Evolutionary conservation across 2,888 invertebrate species (phyloP).

Genomic region (Clostera curtula): DNA sequence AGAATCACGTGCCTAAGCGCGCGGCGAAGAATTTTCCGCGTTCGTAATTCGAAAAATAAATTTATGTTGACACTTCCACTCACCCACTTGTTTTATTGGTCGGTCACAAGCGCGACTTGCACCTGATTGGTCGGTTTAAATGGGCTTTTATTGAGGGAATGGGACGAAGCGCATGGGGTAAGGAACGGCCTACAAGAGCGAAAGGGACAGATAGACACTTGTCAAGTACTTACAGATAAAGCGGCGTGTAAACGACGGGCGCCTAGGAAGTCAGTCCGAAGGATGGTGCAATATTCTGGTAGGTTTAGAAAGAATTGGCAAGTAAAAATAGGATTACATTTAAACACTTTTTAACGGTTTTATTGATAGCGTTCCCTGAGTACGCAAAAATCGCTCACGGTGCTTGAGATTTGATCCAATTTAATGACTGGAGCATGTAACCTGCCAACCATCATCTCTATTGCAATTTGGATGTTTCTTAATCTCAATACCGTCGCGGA

Average conservation of each 20-base stretch:
- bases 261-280: slow-evolving; percentile 49
- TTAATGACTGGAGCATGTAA: too few species aligned
- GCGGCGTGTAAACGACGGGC: slow-evolving; percentile 52
- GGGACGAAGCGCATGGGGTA: slow-evolving; percentile 40
- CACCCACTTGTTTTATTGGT: slow-evolving; percentile 68
- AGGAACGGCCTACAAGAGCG: slow-evolving; percentile 28
- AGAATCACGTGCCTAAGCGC: slow-evolving; percentile 14
- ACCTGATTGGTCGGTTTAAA: slow-evolving; percentile 63
- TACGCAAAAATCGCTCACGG: too few species aligned
- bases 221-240: slow-evolving; percentile 64
- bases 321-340: too few species aligned
- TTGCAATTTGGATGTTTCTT: too few species aligned
- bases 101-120: slow-evolving; percentile 40
- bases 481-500: too few species aligned
- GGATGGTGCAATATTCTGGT: slow-evolving; percentile 35
- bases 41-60: slow-evolving; percentile 53
- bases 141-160: slow-evolving; percentile 50
- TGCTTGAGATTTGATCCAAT: too few species aligned
- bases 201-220: slow-evolving; percentile 64
- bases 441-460: too few species aligned
- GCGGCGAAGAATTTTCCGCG: slow-evolving; percentile 26
- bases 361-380: too few species aligned
- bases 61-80: slow-evolving; percentile 66
- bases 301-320: slow-evolving; percentile 35
- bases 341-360: too few species aligned